phyloP scores from a whole-genome alignment of 1,140 invertebrate species.

The Cheumatopsyche charites region DNA sequence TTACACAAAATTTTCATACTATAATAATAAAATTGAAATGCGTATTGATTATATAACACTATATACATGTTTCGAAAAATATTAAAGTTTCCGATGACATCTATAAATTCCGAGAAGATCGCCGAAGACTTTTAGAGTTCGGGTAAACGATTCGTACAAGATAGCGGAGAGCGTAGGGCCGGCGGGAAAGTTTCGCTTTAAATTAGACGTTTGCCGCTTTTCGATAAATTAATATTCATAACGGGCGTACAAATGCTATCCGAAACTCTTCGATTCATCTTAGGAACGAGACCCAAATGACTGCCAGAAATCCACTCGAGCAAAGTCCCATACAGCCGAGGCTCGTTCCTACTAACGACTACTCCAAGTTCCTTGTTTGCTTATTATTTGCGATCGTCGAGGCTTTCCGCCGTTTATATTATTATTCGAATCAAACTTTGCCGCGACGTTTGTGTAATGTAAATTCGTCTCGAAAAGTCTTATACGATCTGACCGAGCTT shows the following conservation, averaged over 20 bases:
- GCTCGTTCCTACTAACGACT: slow-evolving; percentile 18
- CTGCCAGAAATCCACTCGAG: slow-evolving; percentile 8
- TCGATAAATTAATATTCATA: slow-evolving; percentile 22
- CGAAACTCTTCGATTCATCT: slow-evolving; percentile 9
- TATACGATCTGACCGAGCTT: too few relatives aligned
- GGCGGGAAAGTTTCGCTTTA: background rate
- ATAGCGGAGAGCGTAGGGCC: background rate
- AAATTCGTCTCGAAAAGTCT: too few relatives aligned
- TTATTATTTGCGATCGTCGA: slow-evolving; percentile 5
- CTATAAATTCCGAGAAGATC: too few relatives aligned
- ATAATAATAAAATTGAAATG: too few relatives aligned
- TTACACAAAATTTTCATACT: too few relatives aligned
- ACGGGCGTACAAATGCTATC: background rate
- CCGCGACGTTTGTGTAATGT: too few relatives aligned
- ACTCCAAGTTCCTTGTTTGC: slow-evolving; percentile 5
- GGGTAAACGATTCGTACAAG: too few relatives aligned
- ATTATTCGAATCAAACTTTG: too few relatives aligned
- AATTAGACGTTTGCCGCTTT: slow-evolving; percentile 1
- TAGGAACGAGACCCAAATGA: slow-evolving; percentile 6
- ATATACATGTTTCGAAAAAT: too few relatives aligned
- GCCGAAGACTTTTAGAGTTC: too few relatives aligned
- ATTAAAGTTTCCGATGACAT: too few relatives aligned
- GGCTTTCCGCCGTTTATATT: background rate
- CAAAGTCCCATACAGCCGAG: slow-evolving; percentile 6
- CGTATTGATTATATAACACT: too few relatives aligned